These are phyloP conservation scores for Drosophila bipectinata DNA, from an alignment of 1,140 invertebrate genomes.

Conservation along the genomic window DNA sequence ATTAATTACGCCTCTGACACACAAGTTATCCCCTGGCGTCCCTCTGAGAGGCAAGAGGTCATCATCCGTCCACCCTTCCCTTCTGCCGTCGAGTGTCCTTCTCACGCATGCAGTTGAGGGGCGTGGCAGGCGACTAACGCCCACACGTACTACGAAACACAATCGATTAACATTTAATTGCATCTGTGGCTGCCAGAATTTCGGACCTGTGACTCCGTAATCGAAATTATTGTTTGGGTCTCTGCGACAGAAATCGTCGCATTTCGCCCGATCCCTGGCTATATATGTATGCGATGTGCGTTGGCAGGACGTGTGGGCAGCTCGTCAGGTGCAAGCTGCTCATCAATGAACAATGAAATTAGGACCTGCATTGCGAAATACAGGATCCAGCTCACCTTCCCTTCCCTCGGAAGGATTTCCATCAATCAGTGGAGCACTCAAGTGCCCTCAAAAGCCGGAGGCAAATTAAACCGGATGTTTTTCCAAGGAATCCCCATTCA, in stretches of 20 bases:
- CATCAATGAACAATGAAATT: constrained; percentile 51
- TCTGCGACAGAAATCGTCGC: constrained; percentile 24
- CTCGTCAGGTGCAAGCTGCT: constrained; percentile 14
- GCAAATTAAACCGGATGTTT: constrained; percentile 44
- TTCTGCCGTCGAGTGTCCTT: constrained; percentile 30
- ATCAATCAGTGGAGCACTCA: constrained; percentile 41
- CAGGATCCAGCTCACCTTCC: background rate
- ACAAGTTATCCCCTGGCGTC: constrained; percentile 3
- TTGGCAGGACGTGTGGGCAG: background rate
- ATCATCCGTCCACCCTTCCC: background rate
- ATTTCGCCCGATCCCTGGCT: constrained; percentile 5
- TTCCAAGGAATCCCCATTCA: constrained; percentile 26
- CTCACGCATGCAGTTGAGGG: constrained; percentile 28
- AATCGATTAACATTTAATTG: constrained; percentile 79
- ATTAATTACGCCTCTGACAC: constrained; percentile 70
- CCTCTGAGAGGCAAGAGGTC: constrained; percentile 25
- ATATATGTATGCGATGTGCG: background rate
- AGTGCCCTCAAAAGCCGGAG: constrained; percentile 32
- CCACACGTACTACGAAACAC: constrained; percentile 44
- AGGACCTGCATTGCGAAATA: constrained; percentile 12
- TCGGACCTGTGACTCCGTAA: constrained; percentile 49
- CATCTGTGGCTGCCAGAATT: constrained; percentile 49
- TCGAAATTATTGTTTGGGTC: constrained; percentile 70
- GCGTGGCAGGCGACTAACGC: constrained; percentile 28
- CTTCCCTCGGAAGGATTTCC: constrained; percentile 3